Percentiles rank a stretch among this genome's conserved stretches.
These are phyloP conservation scores for Thunnus thynnus DNA, from an alignment of 2,113 vertebrate genomes.

Conservation along the genomic window DNA sequence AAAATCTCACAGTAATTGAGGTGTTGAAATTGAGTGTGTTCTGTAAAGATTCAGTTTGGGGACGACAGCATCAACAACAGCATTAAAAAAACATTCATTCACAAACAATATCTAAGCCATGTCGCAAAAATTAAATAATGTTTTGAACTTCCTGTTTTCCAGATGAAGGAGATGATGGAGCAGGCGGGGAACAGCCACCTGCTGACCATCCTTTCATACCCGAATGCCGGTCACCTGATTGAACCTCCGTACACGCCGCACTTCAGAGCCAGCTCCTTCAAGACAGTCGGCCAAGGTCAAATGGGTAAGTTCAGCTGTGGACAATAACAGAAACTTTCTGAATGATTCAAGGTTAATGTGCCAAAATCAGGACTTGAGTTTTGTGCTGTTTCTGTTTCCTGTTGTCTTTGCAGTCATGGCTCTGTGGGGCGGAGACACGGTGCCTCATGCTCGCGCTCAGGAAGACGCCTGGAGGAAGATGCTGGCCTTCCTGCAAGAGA, in stretches of 20 bases:
- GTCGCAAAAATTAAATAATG: no score
- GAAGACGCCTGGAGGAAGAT: conserved; percentile 84
- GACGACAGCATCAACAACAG: no score
- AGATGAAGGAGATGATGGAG: conserved; percentile 85
- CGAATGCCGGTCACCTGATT: conserved; percentile 36
- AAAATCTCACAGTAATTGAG: no score
- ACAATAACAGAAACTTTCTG: no score
- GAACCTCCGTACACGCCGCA: conserved; percentile 79
- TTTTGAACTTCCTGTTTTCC: background rate
- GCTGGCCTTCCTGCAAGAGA: conserved; percentile 75
- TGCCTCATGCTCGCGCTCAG: conserved; percentile 73
- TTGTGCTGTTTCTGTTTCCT: no score
- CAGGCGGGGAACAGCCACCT: conserved; percentile 79
- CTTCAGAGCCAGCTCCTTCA: conserved; percentile 47
- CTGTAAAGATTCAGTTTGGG: no score
- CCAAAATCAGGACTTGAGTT: no score
- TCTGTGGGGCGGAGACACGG: conserved; percentile 80
- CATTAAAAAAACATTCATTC: no score
- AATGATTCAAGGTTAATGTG: no score
- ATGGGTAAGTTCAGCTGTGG: conserved; percentile 45
- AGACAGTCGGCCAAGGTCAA: accelerated
- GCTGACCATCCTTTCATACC: conserved; percentile 79
- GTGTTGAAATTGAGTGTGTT: no score
- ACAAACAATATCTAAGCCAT: no score
- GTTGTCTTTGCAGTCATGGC: conserved; percentile 54